Conservation (phyloP, 1,140 invertebrate genomes). For the Harpegnathos saltator region DNA sequence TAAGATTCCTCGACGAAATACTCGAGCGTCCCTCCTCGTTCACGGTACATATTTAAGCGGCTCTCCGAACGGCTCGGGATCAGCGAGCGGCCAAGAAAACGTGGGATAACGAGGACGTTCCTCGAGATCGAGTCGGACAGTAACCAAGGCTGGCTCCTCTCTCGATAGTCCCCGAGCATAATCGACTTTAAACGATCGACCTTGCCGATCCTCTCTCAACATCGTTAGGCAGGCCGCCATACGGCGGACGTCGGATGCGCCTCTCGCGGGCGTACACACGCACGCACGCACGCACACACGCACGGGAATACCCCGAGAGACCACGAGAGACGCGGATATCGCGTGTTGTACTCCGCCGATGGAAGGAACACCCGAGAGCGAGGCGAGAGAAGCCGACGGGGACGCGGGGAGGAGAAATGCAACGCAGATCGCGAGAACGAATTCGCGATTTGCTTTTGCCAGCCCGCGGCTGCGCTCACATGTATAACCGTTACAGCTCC, state of each 20-base stretch:
- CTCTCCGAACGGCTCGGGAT: constrained; percentile 49
- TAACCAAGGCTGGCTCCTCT: constrained; percentile 46
- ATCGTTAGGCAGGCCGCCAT: constrained; percentile 67
- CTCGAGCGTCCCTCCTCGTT: constrained; percentile 40
- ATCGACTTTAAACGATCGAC: constrained; percentile 76
- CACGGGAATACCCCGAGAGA: constrained; percentile 49
- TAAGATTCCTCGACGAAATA: constrained; percentile 6
- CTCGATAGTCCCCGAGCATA: constrained; percentile 63
- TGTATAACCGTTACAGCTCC: constrained; percentile 48
- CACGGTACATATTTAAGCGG: constrained; percentile 68
- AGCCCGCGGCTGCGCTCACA: constrained; percentile 34
- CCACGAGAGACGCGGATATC: constrained; percentile 34
- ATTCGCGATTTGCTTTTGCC: constrained; percentile 17
- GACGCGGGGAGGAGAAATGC: not conserved
- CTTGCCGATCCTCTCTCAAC: constrained; percentile 66
- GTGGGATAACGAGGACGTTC: constrained; percentile 72
- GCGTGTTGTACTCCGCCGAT: constrained; percentile 23
- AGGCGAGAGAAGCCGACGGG: not conserved
- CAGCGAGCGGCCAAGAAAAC: constrained; percentile 51
- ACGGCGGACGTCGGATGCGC: constrained; percentile 47
- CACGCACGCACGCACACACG: constrained; percentile 18
- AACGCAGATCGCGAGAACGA: constrained; percentile 20
- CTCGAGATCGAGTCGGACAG: constrained; percentile 60
- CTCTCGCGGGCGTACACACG: constrained; percentile 33
- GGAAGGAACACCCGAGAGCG: constrained; percentile 8